Percentiles rank a stretch among this genome's conserved stretches.
Conservation (phyloP, 2,888 invertebrate genomes). For the Nasonovia ribisnigri region DNA sequence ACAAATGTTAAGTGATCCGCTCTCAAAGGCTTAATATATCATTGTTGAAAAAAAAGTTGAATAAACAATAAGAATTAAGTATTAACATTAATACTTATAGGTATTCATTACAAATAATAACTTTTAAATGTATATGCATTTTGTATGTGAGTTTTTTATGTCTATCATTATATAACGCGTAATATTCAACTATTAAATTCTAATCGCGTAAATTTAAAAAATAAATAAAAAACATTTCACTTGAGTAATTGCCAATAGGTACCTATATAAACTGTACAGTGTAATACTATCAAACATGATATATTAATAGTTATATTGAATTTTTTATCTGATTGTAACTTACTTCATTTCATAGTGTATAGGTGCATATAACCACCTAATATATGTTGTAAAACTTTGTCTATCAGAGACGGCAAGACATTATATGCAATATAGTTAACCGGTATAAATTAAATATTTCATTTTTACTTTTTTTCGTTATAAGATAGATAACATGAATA, state of each 20-base stretch:
- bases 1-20: background rate
- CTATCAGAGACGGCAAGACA: background rate
- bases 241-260: background rate
- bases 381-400: background rate
- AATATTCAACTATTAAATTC: background rate
- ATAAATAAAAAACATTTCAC: background rate
- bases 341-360: background rate
- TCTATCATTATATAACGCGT: background rate
- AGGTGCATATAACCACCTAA: background rate
- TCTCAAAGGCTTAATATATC: background rate
- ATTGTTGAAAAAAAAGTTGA: background rate
- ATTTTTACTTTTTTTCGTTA: background rate
- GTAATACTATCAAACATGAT: background rate
- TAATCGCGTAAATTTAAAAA: constrained; percentile 7
- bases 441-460: background rate
- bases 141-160: background rate
- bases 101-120: background rate
- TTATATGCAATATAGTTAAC: background rate
- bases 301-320: background rate
- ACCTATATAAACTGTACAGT: too few species aligned
- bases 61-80: background rate
- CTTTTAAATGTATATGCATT: background rate
- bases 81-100: background rate
- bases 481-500: background rate
- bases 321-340: background rate